These are phyloP conservation scores for Platyrinchus mystaceus DNA, from an alignment of 2,797 vertebrate genomes.

Conservation along the genomic window DNA sequence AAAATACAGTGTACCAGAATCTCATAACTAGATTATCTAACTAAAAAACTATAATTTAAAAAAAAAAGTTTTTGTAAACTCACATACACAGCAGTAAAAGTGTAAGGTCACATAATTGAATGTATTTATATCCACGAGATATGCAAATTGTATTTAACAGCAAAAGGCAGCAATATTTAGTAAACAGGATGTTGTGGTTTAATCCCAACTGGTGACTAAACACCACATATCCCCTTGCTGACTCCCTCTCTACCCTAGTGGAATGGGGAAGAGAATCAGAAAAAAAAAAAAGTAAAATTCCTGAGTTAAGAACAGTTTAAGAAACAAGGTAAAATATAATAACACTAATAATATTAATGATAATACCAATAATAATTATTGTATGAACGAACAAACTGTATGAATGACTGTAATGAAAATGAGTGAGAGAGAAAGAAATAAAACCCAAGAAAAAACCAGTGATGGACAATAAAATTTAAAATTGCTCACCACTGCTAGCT, in stretches of 20 bases:
- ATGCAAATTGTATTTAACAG: neutral
- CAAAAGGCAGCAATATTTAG: neutral
- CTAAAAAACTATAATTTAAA: neutral
- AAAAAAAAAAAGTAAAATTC: neutral
- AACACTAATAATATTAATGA: neutral
- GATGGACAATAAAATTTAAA: neutral
- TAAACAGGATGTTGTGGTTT: neutral
- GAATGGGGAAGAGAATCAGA: neutral
- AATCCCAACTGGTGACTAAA: neutral
- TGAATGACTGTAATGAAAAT: neutral
- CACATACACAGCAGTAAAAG: neutral
- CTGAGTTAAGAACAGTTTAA: neutral
- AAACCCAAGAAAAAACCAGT: neutral
- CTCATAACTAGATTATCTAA: neutral
- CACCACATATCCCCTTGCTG: neutral
- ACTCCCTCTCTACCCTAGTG: neutral
- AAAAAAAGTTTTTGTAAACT: neutral
- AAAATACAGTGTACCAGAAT: neutral
- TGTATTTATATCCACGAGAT: neutral
- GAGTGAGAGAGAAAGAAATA: neutral
- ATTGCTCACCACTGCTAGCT: neutral
- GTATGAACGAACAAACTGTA: neutral
- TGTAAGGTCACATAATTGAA: neutral
- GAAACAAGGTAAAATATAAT: neutral
- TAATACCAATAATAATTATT: neutral